phyloP scores from a whole-genome alignment of 2,888 invertebrate genomes.

The Dynastes tityus region DNA sequence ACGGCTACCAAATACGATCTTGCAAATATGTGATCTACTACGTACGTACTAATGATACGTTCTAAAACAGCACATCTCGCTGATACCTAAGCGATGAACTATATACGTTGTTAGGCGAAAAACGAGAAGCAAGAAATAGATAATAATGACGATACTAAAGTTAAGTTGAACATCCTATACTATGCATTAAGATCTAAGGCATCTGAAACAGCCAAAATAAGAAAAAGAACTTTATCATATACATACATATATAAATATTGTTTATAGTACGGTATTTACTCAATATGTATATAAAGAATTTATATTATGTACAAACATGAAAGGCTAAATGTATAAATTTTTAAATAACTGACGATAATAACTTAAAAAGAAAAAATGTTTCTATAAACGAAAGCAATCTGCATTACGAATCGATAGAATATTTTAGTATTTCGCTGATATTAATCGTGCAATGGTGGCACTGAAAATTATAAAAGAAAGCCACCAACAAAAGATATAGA shows the following conservation, averaged over 20 bases:
- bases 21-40: background rate
- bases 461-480: no score
- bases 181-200: constrained; percentile 13
- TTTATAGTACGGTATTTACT: constrained; percentile 14
- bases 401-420: no score
- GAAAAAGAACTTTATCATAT: background rate
- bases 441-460: no score
- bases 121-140: constrained; percentile 5
- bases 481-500: no score
- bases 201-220: constrained; percentile 4
- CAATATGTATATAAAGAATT: background rate
- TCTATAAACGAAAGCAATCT: no score
- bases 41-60: background rate
- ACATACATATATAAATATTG: background rate
- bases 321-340: no score
- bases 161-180: background rate
- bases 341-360: no score
- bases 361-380: no score
- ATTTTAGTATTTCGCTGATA: no score
- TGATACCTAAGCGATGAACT: background rate
- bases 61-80: background rate
- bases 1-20: constrained; percentile 39
- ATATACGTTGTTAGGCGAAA: background rate
- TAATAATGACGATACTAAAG: background rate
- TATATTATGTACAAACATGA: background rate